Evolutionary conservation across 2,797 vertebrate genomes (phyloP).

Genomic region (Centroberyx gerrardi): DNA sequence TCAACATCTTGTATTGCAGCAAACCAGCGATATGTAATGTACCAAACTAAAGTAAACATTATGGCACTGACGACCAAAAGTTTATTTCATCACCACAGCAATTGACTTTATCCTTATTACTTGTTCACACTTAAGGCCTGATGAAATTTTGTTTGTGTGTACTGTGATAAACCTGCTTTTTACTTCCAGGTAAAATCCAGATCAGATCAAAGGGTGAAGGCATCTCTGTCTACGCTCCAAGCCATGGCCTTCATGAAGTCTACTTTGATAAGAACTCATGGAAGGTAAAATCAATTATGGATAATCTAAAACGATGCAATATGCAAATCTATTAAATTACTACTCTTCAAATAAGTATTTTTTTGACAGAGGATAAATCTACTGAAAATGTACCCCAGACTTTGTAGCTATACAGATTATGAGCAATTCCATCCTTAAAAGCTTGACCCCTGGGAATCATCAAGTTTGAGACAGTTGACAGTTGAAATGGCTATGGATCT

Average conservation of each 20-base stretch:
- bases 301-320: no score
- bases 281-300: conserved; percentile 58
- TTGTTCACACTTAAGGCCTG: no score
- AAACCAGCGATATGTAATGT: not conserved
- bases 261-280: conserved; percentile 70
- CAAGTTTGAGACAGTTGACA: not conserved
- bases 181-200: conserved; percentile 54
- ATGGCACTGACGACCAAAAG: not conserved
- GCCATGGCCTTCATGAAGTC: conserved; percentile 76
- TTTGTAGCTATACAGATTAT: not conserved
- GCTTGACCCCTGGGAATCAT: not conserved
- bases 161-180: not conserved
- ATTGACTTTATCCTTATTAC: not conserved
- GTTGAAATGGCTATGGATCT: not conserved
- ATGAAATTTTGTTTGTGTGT: not conserved
- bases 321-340: not conserved
- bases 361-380: not conserved
- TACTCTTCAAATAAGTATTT: not conserved
- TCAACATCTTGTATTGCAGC: not conserved
- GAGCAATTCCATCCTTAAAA: not conserved
- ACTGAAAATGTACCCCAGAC: not conserved
- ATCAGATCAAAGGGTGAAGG: conserved; percentile 69
- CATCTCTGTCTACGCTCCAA: conserved; percentile 67
- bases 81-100: not conserved
- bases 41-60: conserved; percentile 5